Conservation (phyloP, 35 echinoderm and acorn worm genomes). For the Stichopus chloronotus region DNA sequence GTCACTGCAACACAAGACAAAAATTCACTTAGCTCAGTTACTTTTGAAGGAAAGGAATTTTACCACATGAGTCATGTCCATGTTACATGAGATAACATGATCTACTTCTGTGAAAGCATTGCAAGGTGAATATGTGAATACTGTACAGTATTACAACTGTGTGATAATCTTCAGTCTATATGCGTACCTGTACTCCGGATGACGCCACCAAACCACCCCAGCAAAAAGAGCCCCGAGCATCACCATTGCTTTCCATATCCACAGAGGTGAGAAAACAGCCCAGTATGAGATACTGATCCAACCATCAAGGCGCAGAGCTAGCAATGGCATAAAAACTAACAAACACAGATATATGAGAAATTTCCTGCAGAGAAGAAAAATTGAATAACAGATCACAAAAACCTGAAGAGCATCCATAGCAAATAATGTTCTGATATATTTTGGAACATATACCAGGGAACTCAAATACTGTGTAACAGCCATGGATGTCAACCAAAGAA, state of each 20-base stretch:
- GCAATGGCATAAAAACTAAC: constrained; percentile 79
- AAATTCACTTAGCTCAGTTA: no score
- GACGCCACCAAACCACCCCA: constrained; percentile 91
- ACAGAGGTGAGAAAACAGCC: constrained; percentile 86
- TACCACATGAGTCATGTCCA: no score
- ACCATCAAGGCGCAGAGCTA: constrained; percentile 82
- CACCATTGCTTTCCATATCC: constrained; percentile 92
- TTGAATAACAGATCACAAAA: background rate
- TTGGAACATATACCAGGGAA: background rate
- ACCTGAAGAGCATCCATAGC: background rate
- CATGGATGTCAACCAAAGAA: no score
- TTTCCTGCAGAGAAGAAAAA: constrained; percentile 79
- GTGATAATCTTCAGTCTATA: no score
- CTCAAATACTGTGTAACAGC: background rate
- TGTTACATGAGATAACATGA: no score
- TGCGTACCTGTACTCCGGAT: constrained; percentile 88
- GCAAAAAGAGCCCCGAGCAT: constrained; percentile 81
- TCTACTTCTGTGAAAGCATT: no score
- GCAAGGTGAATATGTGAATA: no score
- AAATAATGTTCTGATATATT: background rate
- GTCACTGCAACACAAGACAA: no score
- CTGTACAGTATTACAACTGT: no score
- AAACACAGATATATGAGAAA: constrained; percentile 89
- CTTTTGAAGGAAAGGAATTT: no score
- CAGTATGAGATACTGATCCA: constrained; percentile 75